These are phyloP conservation scores for Gila orcuttii DNA, from an alignment of 2,113 vertebrate species.

Conservation along the genomic window DNA sequence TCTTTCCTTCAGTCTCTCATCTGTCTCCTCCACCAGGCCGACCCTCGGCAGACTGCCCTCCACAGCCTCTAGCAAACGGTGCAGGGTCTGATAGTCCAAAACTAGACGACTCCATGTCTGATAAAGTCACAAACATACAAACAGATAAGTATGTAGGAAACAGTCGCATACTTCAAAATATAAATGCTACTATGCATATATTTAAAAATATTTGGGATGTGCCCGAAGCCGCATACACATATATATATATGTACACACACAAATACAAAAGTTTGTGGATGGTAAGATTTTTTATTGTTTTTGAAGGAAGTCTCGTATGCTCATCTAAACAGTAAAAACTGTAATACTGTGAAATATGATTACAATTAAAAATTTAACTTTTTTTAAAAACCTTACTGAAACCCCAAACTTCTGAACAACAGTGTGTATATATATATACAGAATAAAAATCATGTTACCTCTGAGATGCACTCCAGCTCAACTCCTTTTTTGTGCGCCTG, in stretches of 20 bases:
- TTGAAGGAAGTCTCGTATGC: no score
- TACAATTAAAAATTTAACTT: no score
- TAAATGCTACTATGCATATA: not conserved
- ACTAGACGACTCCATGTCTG: slow-evolving; percentile 84
- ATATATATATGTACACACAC: no score
- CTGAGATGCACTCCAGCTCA: slow-evolving; percentile 90
- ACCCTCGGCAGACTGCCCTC: slow-evolving; percentile 85
- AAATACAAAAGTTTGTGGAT: no score
- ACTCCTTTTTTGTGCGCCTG: slow-evolving; percentile 90
- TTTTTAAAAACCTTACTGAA: no score
- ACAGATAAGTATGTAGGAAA: not conserved
- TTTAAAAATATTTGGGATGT: no score
- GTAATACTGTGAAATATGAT: no score
- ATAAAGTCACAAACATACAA: slow-evolving; percentile 8
- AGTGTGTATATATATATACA: not conserved
- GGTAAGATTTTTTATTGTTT: no score
- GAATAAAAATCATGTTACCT: slow-evolving; percentile 73
- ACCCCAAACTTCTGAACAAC: not conserved
- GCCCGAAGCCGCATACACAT: no score
- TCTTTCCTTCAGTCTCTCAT: slow-evolving; percentile 86
- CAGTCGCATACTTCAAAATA: not conserved
- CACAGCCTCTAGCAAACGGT: slow-evolving; percentile 73
- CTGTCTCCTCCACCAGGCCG: slow-evolving; percentile 89
- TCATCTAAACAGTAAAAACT: no score
- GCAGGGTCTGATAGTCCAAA: slow-evolving; percentile 82